These are phyloP conservation scores for Phalacrocorax brasilianus DNA, from an alignment of 2,113 vertebrate genomes.

Conservation along the genomic window DNA sequence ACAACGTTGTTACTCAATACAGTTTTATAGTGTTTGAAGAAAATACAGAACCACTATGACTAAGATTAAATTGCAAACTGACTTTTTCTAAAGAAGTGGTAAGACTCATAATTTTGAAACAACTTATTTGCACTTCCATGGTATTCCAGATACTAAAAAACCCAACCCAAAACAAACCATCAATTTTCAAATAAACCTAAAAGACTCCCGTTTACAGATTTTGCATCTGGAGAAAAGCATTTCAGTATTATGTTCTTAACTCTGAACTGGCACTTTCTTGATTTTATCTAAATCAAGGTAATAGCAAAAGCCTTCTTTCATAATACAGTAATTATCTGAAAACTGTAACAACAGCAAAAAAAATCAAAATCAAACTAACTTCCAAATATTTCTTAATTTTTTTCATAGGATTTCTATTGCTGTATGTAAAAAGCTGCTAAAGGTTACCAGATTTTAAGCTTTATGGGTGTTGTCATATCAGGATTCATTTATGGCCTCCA, in stretches of 20 bases:
- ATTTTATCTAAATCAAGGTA: background rate
- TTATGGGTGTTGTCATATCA: background rate
- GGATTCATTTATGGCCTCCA: background rate
- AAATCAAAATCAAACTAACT: background rate
- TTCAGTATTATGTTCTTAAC: background rate
- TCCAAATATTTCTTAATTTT: background rate
- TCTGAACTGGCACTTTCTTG: background rate
- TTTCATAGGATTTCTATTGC: background rate
- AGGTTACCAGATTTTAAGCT: background rate
- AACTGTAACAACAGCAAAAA: background rate
- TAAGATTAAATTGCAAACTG: background rate
- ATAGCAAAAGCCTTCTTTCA: background rate
- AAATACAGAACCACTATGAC: background rate
- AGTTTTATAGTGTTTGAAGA: background rate
- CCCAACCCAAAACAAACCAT: background rate
- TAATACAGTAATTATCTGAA: background rate
- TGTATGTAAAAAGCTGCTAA: background rate
- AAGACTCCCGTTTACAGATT: background rate
- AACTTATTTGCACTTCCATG: background rate
- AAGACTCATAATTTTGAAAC: background rate
- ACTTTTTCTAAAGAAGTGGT: background rate
- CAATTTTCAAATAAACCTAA: background rate
- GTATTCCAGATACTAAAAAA: background rate
- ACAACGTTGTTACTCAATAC: background rate
- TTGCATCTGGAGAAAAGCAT: background rate